phyloP scores from a whole-genome alignment of 2,797 vertebrate species.

The Peromyscus eremicus region DNA sequence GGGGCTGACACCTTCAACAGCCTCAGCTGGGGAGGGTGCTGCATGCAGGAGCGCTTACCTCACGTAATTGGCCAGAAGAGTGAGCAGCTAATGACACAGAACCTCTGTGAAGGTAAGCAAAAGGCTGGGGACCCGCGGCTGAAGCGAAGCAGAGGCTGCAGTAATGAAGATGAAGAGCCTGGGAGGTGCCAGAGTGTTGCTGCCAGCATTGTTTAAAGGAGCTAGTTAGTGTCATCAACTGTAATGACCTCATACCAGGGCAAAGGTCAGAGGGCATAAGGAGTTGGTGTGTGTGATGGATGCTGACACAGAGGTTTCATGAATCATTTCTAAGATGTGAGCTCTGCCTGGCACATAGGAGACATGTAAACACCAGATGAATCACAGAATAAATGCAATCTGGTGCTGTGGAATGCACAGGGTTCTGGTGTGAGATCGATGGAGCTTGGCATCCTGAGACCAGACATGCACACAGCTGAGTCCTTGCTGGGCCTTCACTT shows the following conservation, averaged over 20 bases:
- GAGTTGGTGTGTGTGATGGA: background rate
- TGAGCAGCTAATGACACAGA: conserved; percentile 87
- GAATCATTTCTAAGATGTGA: conserved; percentile 10
- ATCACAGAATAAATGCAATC: background rate
- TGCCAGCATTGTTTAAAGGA: conserved; percentile 67
- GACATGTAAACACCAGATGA: background rate
- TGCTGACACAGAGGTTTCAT: background rate
- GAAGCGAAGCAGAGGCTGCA: conserved; percentile 81
- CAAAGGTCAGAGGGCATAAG: conserved; percentile 11
- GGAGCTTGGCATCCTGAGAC: background rate
- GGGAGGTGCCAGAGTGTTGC: conserved; percentile 16
- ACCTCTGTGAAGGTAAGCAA: conserved; percentile 86
- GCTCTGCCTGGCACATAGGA: background rate
- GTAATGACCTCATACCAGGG: conserved; percentile 67
- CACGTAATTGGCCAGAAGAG: conserved; percentile 86
- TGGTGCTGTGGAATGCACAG: background rate
- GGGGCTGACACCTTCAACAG: conserved; percentile 10
- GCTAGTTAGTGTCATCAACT: conserved; percentile 78
- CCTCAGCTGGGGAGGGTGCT: conserved; percentile 22
- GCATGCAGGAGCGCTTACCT: conserved; percentile 66
- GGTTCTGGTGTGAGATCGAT: background rate
- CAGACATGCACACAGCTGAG: background rate
- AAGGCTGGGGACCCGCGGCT: conserved; percentile 78
- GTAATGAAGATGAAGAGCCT: conserved; percentile 86
- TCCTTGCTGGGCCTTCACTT: background rate